Evolutionary conservation across 2,113 vertebrate species (phyloP).

Genomic region (Oreotrochilus melanogaster): DNA sequence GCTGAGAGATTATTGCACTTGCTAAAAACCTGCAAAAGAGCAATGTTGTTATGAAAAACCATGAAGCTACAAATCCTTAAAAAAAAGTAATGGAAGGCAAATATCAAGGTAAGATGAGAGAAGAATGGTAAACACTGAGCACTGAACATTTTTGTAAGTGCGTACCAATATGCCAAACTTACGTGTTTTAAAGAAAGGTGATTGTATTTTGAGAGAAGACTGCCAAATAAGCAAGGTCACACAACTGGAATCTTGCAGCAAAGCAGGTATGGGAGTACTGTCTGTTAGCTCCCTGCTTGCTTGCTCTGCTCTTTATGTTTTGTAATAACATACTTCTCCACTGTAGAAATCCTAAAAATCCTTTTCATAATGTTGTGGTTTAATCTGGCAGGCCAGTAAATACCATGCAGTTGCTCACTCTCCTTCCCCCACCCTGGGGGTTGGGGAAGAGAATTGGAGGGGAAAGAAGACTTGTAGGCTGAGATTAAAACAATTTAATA

Average conservation of each 20-base stretch:
- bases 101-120: background rate
- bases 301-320: background rate
- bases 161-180: background rate
- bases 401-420: too few relatives aligned
- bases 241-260: background rate
- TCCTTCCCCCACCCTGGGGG: too few relatives aligned
- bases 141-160: background rate
- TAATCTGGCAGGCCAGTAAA: too few relatives aligned
- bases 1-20: background rate
- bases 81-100: background rate
- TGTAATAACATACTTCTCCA: background rate
- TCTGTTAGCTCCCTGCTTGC: background rate
- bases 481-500: too few relatives aligned
- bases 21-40: background rate
- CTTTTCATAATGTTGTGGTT: too few relatives aligned
- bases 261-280: background rate
- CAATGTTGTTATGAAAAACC: background rate
- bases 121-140: background rate
- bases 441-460: too few relatives aligned
- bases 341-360: background rate
- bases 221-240: background rate
- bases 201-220: background rate
- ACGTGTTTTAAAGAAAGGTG: background rate
- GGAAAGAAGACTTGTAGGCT: too few relatives aligned
- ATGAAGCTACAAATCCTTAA: background rate